These are phyloP conservation scores for Toxotes lorentzi DNA, from an alignment of 2,797 vertebrate species.

Conservation along the genomic window DNA sequence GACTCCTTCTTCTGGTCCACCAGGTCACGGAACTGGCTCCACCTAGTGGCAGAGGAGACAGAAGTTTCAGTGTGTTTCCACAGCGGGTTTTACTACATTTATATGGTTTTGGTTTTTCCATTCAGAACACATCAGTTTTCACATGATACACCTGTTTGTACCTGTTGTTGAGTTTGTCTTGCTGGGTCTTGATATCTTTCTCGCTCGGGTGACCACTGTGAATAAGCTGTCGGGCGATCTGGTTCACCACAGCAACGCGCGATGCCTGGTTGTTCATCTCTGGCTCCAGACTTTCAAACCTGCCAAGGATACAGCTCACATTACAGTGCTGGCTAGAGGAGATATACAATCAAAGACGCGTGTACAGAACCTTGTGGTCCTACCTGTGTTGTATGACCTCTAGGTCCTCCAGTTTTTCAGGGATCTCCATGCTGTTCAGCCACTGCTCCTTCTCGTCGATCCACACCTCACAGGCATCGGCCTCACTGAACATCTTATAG, in stretches of 20 bases:
- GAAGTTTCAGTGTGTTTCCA: background rate
- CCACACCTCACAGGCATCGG: conserved; percentile 94
- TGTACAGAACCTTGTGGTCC: conserved; percentile 5
- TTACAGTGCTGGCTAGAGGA: background rate
- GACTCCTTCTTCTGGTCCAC: conserved; percentile 95
- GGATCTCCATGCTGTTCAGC: conserved; percentile 93
- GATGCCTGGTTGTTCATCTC: conserved; percentile 98
- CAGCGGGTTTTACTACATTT: too few species aligned
- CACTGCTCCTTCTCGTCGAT: conserved; percentile 96
- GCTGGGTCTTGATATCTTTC: conserved; percentile 94
- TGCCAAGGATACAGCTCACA: conserved; percentile 50
- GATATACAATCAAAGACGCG: accelerated
- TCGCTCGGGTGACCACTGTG: conserved; percentile 93
- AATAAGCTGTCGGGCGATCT: conserved; percentile 95
- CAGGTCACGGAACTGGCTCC: conserved; percentile 95
- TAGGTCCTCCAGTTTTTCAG: conserved; percentile 92
- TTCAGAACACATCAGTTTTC: background rate
- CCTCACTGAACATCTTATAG: conserved; percentile 96
- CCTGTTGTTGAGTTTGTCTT: conserved; percentile 97
- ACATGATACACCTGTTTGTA: conserved; percentile 39
- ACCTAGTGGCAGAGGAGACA: conserved; percentile 77
- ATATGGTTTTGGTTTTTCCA: too few species aligned
- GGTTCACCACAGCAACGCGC: conserved; percentile 94
- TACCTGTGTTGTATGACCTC: conserved; percentile 95
- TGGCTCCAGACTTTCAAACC: conserved; percentile 95